Base-by-base conservation (phyloP, 2,888 invertebrate genomes). In the Drosophila antonietae region DNA sequence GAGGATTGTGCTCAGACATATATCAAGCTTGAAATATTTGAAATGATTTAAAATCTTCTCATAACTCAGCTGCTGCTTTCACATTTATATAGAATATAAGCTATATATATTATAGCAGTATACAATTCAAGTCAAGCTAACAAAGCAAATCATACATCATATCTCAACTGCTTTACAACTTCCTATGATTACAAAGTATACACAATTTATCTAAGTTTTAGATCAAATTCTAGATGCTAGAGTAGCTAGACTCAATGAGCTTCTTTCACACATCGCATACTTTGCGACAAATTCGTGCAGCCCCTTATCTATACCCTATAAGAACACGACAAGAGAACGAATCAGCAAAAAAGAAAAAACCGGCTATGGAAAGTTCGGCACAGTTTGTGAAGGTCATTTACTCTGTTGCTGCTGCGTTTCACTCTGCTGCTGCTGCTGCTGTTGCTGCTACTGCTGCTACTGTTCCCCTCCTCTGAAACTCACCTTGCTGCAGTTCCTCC, bases 401-500 rank as follows among this genome's bases (percentile, higher is more conserved):
- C 55, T 56, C 20, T 10, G 37, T 31, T 51, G 49, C 28, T n/a
- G 37, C 31, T 39, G 62, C 14, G 23, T 67, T 61, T 62, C 68
- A 73, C 63, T 63, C 33, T 23, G 37, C 69, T 65, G 46, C 65
- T 44, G 39, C n/a, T 23, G 33, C 67, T 63, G 70, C 67, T 63
- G 70, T 88, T 41, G 15, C n/a, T 20, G 18, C 55, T 62, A 2
- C 59, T 63, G n/a, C n/a, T 53, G 14, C 41, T 9, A 41, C 18
- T 20, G 10, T 44, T 9, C n/a, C 10, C 15, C 28, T 7, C 8
- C 51, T 3, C 10, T 18, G 14, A 8, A 1, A 68, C 88, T 82
- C 57, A 92, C 92, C 95, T 83, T 94, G 92, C 58, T 94, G 95
- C n/a, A 96, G 91, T 91, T 96, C 96, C 44, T 95, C 93, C 43